A percentile compares a stretch with the other conserved stretches of the same genome.
Conservation (phyloP, 2,113 vertebrate genomes). For the Fukomys damarensis region DNA sequence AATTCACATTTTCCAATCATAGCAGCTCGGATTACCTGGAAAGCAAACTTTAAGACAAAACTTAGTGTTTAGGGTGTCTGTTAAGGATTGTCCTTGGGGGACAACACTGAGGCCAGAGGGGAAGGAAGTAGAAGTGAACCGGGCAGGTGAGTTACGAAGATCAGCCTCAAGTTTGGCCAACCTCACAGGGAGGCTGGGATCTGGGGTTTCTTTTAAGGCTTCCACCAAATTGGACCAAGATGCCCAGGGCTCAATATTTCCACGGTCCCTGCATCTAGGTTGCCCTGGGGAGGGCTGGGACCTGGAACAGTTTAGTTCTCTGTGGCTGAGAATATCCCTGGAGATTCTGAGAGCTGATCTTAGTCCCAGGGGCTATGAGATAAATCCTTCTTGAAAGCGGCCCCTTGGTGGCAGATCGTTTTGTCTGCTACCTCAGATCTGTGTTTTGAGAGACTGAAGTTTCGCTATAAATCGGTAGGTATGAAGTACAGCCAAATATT, state of each 20-base stretch:
- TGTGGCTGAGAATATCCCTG: neutral
- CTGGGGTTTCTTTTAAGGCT: neutral
- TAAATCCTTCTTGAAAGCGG: neutral
- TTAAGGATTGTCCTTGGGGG: neutral
- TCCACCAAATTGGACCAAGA: neutral
- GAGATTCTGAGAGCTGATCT: neutral
- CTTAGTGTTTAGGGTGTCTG: neutral
- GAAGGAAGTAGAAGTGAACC: neutral
- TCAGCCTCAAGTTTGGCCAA: too few relatives aligned
- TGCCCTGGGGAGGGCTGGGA: neutral
- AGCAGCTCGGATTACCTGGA: neutral
- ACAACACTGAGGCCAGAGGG: neutral
- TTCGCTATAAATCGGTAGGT: conserved; percentile 4
- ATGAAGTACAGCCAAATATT: neutral
- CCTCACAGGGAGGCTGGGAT: neutral
- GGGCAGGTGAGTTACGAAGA: neutral
- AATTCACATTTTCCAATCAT: neutral
- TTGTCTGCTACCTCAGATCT: neutral
- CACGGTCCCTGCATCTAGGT: neutral
- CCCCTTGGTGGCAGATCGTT: neutral
- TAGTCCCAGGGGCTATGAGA: neutral
- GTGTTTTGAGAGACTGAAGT: neutral
- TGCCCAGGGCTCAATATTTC: neutral
- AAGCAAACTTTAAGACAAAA: neutral
- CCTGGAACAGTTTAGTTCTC: neutral